phyloP scores from a whole-genome alignment of 2,888 invertebrate genomes.

The Rhimphoctona megacephalus region DNA sequence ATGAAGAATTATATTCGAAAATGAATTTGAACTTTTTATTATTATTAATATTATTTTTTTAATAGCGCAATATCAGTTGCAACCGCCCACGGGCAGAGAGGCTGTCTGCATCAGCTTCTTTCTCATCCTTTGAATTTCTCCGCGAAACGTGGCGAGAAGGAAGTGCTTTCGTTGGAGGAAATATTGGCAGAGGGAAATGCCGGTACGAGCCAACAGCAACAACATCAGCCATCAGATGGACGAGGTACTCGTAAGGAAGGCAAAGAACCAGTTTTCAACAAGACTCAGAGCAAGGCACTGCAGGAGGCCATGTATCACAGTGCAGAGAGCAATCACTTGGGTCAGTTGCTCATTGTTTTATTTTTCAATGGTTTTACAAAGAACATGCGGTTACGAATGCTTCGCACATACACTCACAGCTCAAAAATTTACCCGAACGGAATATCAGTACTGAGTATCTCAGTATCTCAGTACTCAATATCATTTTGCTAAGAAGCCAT shows the following conservation, averaged over 20 bases:
- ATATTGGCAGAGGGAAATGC: conserved; percentile 94
- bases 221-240: conserved; percentile 80
- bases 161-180: conserved; percentile 94
- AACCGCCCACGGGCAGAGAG: conserved; percentile 94
- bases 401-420: not conserved
- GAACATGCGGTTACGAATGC: not conserved
- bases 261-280: conserved; percentile 87
- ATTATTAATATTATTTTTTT: conserved; percentile 11
- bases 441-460: not conserved
- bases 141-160: conserved; percentile 86
- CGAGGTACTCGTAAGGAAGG: conserved; percentile 80
- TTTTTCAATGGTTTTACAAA: not conserved
- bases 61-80: conserved; percentile 94
- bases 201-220: conserved; percentile 70
- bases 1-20: not conserved
- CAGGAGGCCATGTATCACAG: conserved; percentile 98
- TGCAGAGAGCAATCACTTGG: conserved; percentile 95
- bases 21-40: not conserved
- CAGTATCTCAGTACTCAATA: too few relatives aligned
- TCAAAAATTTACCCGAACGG: not conserved
- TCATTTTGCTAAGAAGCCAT: too few relatives aligned
- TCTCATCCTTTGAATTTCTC: conserved; percentile 90
- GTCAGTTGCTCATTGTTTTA: conserved; percentile 82
- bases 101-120: conserved; percentile 91
- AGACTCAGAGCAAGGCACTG: conserved; percentile 93